phyloP scores from a whole-genome alignment of 2,888 invertebrate species.

The Oxyteleia sp. region DNA sequence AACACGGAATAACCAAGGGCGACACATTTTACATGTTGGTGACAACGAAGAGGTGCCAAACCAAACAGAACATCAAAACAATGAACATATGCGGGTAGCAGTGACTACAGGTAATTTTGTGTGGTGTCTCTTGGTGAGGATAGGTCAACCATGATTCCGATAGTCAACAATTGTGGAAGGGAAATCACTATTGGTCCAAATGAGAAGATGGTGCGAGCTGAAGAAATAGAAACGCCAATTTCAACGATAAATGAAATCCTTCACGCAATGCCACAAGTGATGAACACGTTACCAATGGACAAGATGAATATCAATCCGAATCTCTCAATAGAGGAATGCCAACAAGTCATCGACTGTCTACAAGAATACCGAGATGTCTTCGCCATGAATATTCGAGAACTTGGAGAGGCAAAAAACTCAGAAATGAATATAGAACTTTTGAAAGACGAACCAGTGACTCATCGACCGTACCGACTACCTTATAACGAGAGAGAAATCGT shows the following conservation, averaged over 20 bases:
- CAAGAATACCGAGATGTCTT: conserved; percentile 17
- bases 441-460: conserved; percentile 61
- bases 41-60: too few species aligned
- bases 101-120: conserved; percentile 14
- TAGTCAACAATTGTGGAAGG: conserved; percentile 5
- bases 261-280: not conserved
- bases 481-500: conserved; percentile 69
- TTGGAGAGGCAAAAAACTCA: conserved; percentile 41
- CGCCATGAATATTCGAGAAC: conserved; percentile 22
- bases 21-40: too few species aligned
- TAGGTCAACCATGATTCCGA: conserved; percentile 9
- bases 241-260: not conserved
- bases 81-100: too few species aligned
- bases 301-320: conserved; percentile 16
- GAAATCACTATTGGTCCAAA: conserved; percentile 12
- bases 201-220: conserved; percentile 10
- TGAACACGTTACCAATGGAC: not conserved
- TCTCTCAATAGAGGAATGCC: not conserved
- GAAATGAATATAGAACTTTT: conserved; percentile 71
- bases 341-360: not conserved
- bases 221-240: not conserved
- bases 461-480: conserved; percentile 71
- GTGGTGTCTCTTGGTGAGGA: not conserved
- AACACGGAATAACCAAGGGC: not conserved
- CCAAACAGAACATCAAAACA: too few species aligned